These are phyloP conservation scores for Drepana arcuata DNA, from an alignment of 1,140 invertebrate species.

Conservation along the genomic window DNA sequence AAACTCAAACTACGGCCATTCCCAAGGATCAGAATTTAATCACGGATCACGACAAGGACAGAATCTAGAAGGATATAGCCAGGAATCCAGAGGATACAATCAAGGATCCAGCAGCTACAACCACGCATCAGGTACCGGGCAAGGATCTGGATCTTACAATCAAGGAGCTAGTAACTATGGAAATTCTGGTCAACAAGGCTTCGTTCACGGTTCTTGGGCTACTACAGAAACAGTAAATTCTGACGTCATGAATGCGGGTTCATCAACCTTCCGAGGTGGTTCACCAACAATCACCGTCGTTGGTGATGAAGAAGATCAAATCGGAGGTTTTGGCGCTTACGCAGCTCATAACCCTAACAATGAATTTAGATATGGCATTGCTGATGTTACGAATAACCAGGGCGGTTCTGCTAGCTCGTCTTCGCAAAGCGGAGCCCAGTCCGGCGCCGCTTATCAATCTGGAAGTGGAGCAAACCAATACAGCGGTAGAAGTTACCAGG, in stretches of 20 bases:
- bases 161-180: too few species aligned
- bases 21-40: slow-evolving; percentile 3
- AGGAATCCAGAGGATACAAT: too few species aligned
- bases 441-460: slow-evolving; percentile 8
- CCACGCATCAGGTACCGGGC: too few species aligned
- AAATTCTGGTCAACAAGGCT: slow-evolving; percentile 27
- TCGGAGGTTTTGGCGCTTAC: slow-evolving; percentile 44
- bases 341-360: slow-evolving; percentile 49
- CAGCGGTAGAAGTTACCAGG: slow-evolving; percentile 16
- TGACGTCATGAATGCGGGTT: slow-evolving; percentile 58
- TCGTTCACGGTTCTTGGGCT: slow-evolving; percentile 49
- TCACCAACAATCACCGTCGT: slow-evolving; percentile 38
- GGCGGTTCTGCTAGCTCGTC: slow-evolving; percentile 3
- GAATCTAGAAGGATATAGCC: too few species aligned
- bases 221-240: slow-evolving; percentile 67
- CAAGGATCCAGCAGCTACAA: too few species aligned
- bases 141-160: too few species aligned
- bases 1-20: slow-evolving; percentile 1
- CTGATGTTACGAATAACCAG: slow-evolving; percentile 31
- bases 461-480: slow-evolving; percentile 12
- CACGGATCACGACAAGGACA: slow-evolving; percentile 11
- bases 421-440: background rate
- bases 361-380: slow-evolving; percentile 51
- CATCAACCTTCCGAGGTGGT: slow-evolving; percentile 40
- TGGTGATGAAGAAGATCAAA: slow-evolving; percentile 47